These are phyloP conservation scores for Colossoma macropomum DNA, from an alignment of 2,113 vertebrate species.

Conservation along the genomic window DNA sequence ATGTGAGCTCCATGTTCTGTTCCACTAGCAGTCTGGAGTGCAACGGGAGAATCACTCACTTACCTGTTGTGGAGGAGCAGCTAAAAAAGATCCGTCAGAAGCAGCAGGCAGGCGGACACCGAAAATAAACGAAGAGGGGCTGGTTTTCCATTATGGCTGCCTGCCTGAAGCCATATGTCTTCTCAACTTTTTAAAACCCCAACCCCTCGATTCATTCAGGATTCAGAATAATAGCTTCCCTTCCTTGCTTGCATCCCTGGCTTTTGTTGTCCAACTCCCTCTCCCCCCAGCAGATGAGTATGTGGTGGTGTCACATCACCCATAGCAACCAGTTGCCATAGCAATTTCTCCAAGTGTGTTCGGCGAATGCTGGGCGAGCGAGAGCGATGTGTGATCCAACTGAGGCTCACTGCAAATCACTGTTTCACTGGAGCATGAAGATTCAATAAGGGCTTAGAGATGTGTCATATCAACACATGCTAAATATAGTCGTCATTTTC, in stretches of 20 bases:
- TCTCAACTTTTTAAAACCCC: slow-evolving; percentile 40
- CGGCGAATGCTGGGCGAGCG: slow-evolving; percentile 55
- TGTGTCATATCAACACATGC: slow-evolving; percentile 52
- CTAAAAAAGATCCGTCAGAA: slow-evolving; percentile 68
- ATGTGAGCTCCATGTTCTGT: slow-evolving; percentile 51
- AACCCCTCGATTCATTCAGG: slow-evolving; percentile 36
- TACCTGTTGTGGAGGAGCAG: slow-evolving; percentile 76
- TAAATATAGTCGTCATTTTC: slow-evolving; percentile 43
- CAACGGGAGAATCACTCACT: slow-evolving; percentile 48
- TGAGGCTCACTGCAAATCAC: slow-evolving; percentile 50
- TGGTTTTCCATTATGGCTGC: slow-evolving; percentile 33
- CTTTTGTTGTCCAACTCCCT: slow-evolving; percentile 63
- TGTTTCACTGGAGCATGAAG: slow-evolving; percentile 53
- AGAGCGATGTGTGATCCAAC: slow-evolving; percentile 56
- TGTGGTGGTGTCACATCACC: slow-evolving; percentile 77
- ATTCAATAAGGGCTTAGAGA: slow-evolving; percentile 54
- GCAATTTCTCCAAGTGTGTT: slow-evolving; percentile 75
- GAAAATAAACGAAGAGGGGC: slow-evolving; percentile 41
- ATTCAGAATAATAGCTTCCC: slow-evolving; percentile 45
- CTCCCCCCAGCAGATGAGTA: slow-evolving; percentile 63
- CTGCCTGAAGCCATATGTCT: slow-evolving; percentile 34
- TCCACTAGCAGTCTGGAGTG: slow-evolving; percentile 27
- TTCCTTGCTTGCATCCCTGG: slow-evolving; percentile 49
- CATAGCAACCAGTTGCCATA: slow-evolving; percentile 85
- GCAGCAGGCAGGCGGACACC: slow-evolving; percentile 46